phyloP scores from a whole-genome alignment of 1,140 invertebrate species.

The Zaprionus tsacasi region DNA sequence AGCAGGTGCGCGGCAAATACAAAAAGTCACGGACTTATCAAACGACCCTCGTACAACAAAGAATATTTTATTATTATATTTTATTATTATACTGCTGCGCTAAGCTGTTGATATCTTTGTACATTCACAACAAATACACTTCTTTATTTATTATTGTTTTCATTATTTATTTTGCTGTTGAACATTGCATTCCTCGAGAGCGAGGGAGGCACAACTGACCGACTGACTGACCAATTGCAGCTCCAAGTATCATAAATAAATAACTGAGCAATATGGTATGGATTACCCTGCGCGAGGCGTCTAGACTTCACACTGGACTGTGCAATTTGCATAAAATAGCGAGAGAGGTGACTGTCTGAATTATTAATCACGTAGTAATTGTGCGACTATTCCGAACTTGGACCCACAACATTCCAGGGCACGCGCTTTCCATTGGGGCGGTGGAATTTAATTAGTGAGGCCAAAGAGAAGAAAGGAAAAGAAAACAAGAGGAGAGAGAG shows the following conservation, averaged over 20 bases:
- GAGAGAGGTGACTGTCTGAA: constrained; percentile 52
- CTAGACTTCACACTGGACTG: constrained; percentile 9
- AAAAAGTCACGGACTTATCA: too few species aligned
- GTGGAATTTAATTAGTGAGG: constrained; percentile 60
- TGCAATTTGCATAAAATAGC: constrained; percentile 58
- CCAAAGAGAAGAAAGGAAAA: constrained; percentile 27
- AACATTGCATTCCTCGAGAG: constrained; percentile 12
- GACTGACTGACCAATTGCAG: constrained; percentile 8
- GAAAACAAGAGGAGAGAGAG: neutral
- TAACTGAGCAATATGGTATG: constrained; percentile 6
- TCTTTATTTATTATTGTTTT: neutral
- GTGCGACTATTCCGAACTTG: constrained; percentile 40
- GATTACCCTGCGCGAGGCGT: constrained; percentile 16
- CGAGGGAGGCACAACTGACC: neutral
- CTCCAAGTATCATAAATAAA: neutral
- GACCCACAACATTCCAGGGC: constrained; percentile 54
- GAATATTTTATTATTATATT: too few species aligned
- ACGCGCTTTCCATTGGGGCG: constrained; percentile 49
- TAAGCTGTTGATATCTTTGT: too few species aligned
- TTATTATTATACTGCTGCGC: too few species aligned
- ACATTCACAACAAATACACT: too few species aligned
- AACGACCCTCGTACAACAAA: too few species aligned
- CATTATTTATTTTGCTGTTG: constrained; percentile 4
- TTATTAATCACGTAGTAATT: constrained; percentile 74
- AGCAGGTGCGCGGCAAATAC: too few species aligned